Evolutionary conservation across 2,888 invertebrate genomes (phyloP), one percentile per base, ranked within the genome.

Genomic region (Drosophila merina): DNA sequence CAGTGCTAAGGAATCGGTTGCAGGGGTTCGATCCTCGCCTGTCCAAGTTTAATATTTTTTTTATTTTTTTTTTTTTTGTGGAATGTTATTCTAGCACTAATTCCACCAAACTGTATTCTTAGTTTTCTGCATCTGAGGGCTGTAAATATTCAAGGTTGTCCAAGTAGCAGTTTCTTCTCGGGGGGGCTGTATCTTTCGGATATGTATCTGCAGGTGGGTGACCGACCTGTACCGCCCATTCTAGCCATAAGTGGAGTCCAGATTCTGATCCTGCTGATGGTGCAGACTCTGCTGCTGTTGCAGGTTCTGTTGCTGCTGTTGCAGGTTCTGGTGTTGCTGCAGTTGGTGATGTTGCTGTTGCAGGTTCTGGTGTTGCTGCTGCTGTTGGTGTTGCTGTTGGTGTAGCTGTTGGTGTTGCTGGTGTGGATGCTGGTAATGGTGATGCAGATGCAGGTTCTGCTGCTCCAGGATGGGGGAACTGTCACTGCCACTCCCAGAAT

Each of bases 161-260:
- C 42, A 42, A 20, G 14, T 20, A 14, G 14, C 42, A 42, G 28
- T 28, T 4, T 28, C 4, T 28, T 28, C 2, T 5, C 28, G 28
- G 28, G 12, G 28, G n/a, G 14, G 20, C 20, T 20, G 20, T 20
- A 20, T 20, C 20, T 20, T 20, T 20, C 20, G 20, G 63, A 63
- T 63, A 63, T 63, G 63, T 63, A 51, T 62, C 20, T 14, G 49
- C 60, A 57, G 25, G 31, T 14, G 30, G 3, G 1, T 28, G 28
- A 30, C 0, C 30, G 28, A 30, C 0, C 30, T 4, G 44, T 1
- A 1, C 5, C 8, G 5, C 4, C 55, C 25, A 6, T 4, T 56
- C 50, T 79, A 83, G 57, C 66, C 77, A 55, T 57, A 80, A 49
- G 47, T 26, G 38, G 51, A 75, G 47, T 78, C 81, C 25, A 57